Evolutionary conservation across 2,888 invertebrate genomes (phyloP), one percentile per base, ranked within the genome.

Genomic region (Carabus problematicus): DNA sequence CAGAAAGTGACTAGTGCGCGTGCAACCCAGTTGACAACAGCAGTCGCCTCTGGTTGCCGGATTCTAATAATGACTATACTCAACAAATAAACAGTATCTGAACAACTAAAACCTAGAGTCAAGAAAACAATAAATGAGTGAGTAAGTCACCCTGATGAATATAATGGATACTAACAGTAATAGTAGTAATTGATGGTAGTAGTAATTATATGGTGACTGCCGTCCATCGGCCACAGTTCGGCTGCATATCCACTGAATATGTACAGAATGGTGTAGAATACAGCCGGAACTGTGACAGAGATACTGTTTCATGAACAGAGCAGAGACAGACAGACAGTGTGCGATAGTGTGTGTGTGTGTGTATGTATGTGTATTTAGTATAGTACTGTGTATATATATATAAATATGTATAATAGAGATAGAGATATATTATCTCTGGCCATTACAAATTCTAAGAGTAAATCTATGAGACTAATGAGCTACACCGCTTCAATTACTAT

Each of bases 1-100:
- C 67, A 60, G 67, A 67, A 67, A 58, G 60, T 59, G 67, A 52
- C 67, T 67, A 67, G 67, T 67, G 67, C 67, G 67, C 67, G 60
- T 67, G 67, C 67, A 67, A 67, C 67, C 60, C 67, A 67, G 49
- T 67, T 67, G 49, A 52, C 43, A 59, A 59, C 59, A 45, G 67
- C n/a, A 67, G 67, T 67, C 54, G 55, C 55, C 54, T 55, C 64
- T 64, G 11, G 29, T 6, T 29, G 54, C 55, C 56, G 55, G 55
- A 64, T 55, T 64, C 64, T 64, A 64, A 56, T 55, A 64, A 64
- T 55, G 56, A 55, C 43, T 55, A 64, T 55, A 47, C 41, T 55
- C 55, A 59, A 54, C 19, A 14, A 19, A 12, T 39, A 56, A 56
- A 56, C 29, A 56, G 29, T 52, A 16, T 18, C 16, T 52, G 52